Percentiles rank a stretch among this genome's conserved stretches.
These are phyloP conservation scores for Ophonus ardosiacus DNA, from an alignment of 2,888 invertebrate species.

Conservation along the genomic window DNA sequence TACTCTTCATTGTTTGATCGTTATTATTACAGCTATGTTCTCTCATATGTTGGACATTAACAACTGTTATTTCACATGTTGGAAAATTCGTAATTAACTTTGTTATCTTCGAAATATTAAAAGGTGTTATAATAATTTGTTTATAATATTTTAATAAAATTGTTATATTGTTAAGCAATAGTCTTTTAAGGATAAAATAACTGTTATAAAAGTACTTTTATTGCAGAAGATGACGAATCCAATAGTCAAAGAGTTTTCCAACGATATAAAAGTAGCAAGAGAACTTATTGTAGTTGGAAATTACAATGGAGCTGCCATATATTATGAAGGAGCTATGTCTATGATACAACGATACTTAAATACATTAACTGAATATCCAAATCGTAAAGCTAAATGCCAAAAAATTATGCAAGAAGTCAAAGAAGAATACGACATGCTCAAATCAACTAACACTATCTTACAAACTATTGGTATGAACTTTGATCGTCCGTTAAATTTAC, in stretches of 20 bases:
- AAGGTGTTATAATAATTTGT: background rate
- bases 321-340: slow-evolving; percentile 95
- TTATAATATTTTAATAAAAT: background rate
- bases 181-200: no score
- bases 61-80: background rate
- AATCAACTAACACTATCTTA: slow-evolving; percentile 86
- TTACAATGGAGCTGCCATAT: slow-evolving; percentile 95
- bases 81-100: background rate
- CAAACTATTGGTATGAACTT: slow-evolving; percentile 85
- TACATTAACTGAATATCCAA: slow-evolving; percentile 86
- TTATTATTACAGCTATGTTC: background rate
- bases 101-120: background rate
- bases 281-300: slow-evolving; percentile 97
- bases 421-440: slow-evolving; percentile 93
- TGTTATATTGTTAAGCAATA: no score
- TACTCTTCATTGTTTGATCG: background rate
- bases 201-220: background rate
- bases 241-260: slow-evolving; percentile 90
- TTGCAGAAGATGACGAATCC: slow-evolving; percentile 38
- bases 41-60: background rate
- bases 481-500: slow-evolving; percentile 76
- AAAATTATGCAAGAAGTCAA: slow-evolving; percentile 80
- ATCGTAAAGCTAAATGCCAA: slow-evolving; percentile 93
- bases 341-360: slow-evolving; percentile 91
- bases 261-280: slow-evolving; percentile 95